These are phyloP conservation scores for Bactericera cockerelli DNA, from an alignment of 1,140 invertebrate species.

Conservation along the genomic window DNA sequence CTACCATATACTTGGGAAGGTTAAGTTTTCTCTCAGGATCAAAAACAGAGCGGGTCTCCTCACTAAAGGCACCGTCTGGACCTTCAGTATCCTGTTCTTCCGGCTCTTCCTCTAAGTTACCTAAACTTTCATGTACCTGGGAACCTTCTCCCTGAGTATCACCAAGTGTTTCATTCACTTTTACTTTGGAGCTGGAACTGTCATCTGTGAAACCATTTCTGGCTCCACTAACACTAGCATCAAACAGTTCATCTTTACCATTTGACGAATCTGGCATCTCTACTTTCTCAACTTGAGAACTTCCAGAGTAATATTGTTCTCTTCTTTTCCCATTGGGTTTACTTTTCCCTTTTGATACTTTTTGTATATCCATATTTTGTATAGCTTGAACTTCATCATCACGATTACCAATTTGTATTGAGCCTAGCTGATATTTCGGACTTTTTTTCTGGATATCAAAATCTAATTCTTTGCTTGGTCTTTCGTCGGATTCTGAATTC, in stretches of 20 bases:
- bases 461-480: not conserved
- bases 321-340: not conserved
- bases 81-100: slow-evolving; percentile 20
- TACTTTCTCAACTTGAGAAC: not conserved
- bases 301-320: slow-evolving; percentile 5
- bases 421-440: not conserved
- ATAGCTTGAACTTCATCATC: not conserved
- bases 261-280: not conserved
- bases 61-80: slow-evolving; percentile 32
- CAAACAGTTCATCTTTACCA: not conserved
- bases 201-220: not conserved
- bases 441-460: not conserved
- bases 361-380: not conserved
- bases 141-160: slow-evolving; percentile 3
- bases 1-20: slow-evolving; percentile 48
- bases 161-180: not conserved
- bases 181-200: not conserved
- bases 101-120: not conserved
- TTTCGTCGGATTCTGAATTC: no score
- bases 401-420: not conserved
- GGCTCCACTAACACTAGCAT: not conserved
- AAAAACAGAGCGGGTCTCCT: slow-evolving; percentile 44
- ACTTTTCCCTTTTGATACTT: not conserved
- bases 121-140: not conserved
- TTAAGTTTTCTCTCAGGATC: slow-evolving; percentile 42